Conservation (phyloP, 1,140 invertebrate species). For the Schmidtea mediterranea region DNA sequence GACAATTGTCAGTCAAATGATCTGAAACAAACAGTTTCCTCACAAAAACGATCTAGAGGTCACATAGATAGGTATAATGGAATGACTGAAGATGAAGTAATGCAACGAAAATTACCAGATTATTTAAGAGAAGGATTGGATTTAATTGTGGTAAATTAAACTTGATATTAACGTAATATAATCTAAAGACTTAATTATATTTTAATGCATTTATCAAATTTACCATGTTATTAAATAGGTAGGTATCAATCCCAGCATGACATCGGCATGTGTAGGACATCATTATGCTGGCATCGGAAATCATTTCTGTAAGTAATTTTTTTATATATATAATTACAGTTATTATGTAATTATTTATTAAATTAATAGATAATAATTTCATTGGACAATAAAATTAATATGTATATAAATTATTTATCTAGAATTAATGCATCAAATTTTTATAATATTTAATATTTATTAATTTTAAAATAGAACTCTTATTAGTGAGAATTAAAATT, state of each 20-base stretch:
- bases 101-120: conserved; percentile 59
- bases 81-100: conserved; percentile 69
- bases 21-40: not conserved
- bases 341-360: too few species aligned
- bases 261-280: conserved; percentile 72
- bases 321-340: too few species aligned
- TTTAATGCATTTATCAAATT: not conserved
- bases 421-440: too few species aligned
- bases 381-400: too few species aligned
- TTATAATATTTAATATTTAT: too few species aligned
- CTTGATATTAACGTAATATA: not conserved
- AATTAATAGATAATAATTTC: too few species aligned
- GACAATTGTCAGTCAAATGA: too few species aligned
- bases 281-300: conserved; percentile 79
- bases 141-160: not conserved
- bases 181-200: not conserved
- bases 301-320: conserved; percentile 49
- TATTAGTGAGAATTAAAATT: too few species aligned
- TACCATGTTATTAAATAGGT: conserved; percentile 35
- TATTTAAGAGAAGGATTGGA: not conserved
- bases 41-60: conserved; percentile 3
- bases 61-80: conserved; percentile 54
- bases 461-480: too few species aligned
- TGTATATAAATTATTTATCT: too few species aligned
- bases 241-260: conserved; percentile 70